phyloP scores from a whole-genome alignment of 2,797 vertebrate species.

The Heliangelus exortis region DNA sequence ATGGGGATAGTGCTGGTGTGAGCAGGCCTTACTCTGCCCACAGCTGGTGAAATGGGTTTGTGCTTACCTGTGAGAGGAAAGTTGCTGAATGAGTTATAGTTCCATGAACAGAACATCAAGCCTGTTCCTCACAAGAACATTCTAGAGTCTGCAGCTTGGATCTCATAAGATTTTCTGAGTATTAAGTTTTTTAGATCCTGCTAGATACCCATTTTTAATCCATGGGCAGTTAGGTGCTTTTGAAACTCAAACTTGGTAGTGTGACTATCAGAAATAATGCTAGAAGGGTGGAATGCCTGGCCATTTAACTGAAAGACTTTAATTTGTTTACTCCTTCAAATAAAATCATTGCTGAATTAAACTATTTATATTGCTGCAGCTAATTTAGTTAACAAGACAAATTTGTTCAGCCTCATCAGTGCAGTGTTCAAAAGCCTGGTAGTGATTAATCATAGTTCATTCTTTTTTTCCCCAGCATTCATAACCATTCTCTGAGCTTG shows the following conservation, averaged over 20 bases:
- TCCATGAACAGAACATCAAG: not conserved
- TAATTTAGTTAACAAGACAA: constrained; percentile 74
- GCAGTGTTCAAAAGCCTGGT: constrained; percentile 41
- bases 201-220: not conserved
- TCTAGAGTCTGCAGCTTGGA: not conserved
- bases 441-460: constrained; percentile 59
- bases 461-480: not conserved
- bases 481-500: constrained; percentile 25
- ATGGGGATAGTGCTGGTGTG: not conserved
- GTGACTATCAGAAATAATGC: constrained; percentile 22
- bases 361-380: constrained; percentile 69
- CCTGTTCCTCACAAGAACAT: not conserved
- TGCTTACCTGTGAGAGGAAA: not conserved
- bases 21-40: not conserved
- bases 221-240: not conserved
- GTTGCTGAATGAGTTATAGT: not conserved
- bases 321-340: constrained; percentile 76
- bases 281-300: not conserved
- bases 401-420: constrained; percentile 76
- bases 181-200: not conserved
- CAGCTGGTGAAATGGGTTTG: not conserved
- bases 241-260: not conserved
- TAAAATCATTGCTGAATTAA: constrained; percentile 69
- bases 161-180: not conserved
- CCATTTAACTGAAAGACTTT: constrained; percentile 27